Conservation (phyloP, 2,888 invertebrate species). For the Epirrita christyi region DNA sequence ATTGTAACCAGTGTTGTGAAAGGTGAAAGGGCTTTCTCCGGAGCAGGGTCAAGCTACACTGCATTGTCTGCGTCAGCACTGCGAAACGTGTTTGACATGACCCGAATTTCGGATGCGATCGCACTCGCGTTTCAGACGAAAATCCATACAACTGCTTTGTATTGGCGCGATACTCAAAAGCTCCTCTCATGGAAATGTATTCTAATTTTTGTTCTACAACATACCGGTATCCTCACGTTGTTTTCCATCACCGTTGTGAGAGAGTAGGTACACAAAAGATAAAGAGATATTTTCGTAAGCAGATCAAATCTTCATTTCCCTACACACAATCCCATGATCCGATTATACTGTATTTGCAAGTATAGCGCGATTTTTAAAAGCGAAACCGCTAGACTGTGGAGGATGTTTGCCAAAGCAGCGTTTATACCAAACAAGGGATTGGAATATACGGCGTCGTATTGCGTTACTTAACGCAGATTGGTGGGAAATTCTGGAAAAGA, state of each 20-base stretch:
- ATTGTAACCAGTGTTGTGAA: too few species aligned
- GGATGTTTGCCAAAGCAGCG: slow-evolving; percentile 60
- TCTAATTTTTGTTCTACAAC: not conserved
- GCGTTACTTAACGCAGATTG: not conserved
- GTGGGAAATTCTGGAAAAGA: too few species aligned
- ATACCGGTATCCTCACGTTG: not conserved
- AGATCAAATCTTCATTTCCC: slow-evolving; percentile 57
- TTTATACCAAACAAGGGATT: slow-evolving; percentile 54
- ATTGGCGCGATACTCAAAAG: too few species aligned
- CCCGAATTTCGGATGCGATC: too few species aligned
- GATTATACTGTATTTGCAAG: slow-evolving; percentile 61
- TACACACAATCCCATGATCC: slow-evolving; percentile 61
- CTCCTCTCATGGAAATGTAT: too few species aligned
- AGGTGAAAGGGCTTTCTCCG: too few species aligned
- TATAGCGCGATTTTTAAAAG: slow-evolving; percentile 56
- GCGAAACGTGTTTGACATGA: too few species aligned
- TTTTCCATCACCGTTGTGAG: not conserved
- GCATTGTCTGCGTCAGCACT: too few species aligned
- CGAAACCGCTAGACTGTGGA: slow-evolving; percentile 51
- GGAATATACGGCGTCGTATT: slow-evolving; percentile 45
- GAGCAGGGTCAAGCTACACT: too few species aligned
- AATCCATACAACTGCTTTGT: too few species aligned
- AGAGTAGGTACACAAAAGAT: slow-evolving; percentile 1
- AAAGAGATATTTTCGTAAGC: slow-evolving; percentile 38
- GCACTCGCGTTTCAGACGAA: too few species aligned